A percentile compares a stretch with the other conserved stretches of the same genome.
Conservation (phyloP, 2,797 vertebrate genomes). For the Pantherophis vulpinus region DNA sequence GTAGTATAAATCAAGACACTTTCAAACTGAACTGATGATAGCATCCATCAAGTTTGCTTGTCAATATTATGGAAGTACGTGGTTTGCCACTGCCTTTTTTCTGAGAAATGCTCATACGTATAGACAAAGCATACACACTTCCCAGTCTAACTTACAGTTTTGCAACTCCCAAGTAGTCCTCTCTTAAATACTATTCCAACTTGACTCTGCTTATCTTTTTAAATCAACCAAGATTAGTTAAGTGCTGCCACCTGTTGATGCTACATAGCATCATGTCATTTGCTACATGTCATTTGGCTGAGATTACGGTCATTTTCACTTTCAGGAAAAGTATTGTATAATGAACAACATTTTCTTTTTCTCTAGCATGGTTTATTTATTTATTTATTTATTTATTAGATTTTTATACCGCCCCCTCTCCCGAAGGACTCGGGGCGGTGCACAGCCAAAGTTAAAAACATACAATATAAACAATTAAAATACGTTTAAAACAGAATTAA, state of each 20-base stretch:
- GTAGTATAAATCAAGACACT: background rate
- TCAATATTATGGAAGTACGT: background rate
- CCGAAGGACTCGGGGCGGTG: too few species aligned
- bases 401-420: too few species aligned
- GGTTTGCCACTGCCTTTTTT: background rate
- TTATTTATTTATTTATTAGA: too few species aligned
- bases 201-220: background rate
- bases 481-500: too few species aligned
- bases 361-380: too few species aligned
- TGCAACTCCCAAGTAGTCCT: background rate
- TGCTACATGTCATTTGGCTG: background rate
- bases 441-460: too few species aligned
- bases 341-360: background rate
- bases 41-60: background rate
- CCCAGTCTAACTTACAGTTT: background rate
- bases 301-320: background rate
- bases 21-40: background rate
- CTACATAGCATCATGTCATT: background rate
- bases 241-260: background rate
- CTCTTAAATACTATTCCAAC: background rate
- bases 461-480: too few species aligned
- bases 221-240: background rate
- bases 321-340: background rate
- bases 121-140: background rate
- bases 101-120: background rate